Conservation (phyloP, 2,113 vertebrate genomes). For the Equus przewalskii region DNA sequence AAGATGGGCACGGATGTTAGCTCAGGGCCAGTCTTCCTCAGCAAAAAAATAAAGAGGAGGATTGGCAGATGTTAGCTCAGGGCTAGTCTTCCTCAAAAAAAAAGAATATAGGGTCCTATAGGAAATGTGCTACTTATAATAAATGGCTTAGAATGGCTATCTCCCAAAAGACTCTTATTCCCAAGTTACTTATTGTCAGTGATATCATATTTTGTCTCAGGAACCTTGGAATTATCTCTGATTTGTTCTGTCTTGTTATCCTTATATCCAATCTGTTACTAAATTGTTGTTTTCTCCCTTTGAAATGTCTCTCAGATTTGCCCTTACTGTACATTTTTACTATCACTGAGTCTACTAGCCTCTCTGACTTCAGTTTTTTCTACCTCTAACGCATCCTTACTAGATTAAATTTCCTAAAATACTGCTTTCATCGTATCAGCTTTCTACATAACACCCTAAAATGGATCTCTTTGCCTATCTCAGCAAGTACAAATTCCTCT, state of each 20-base stretch:
- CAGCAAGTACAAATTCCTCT: slow-evolving; percentile 54
- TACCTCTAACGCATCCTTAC: background rate
- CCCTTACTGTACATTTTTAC: slow-evolving; percentile 1
- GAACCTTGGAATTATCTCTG: slow-evolving; percentile 18
- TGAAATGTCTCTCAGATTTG: background rate
- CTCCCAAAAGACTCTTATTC: background rate
- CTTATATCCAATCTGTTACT: background rate
- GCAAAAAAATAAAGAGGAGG: no score
- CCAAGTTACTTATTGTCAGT: background rate
- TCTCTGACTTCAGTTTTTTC: background rate
- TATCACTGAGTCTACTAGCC: background rate
- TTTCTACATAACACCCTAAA: background rate
- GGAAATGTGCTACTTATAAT: background rate
- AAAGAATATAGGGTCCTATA: background rate
- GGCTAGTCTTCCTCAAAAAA: no score
- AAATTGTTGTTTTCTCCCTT: slow-evolving; percentile 9
- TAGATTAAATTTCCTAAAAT: slow-evolving; percentile 42
- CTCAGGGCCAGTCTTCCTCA: no score
- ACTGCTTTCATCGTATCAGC: background rate
- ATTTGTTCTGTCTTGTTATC: background rate
- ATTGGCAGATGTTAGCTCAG: no score
- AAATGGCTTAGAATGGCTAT: slow-evolving; percentile 31
- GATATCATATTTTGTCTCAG: background rate
- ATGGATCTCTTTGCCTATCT: slow-evolving; percentile 11
- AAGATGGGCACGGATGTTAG: no score